Evolutionary conservation across 2,888 invertebrate species (phyloP), one percentile per base, ranked within the genome.

Genomic region (Julus scandinavius): DNA sequence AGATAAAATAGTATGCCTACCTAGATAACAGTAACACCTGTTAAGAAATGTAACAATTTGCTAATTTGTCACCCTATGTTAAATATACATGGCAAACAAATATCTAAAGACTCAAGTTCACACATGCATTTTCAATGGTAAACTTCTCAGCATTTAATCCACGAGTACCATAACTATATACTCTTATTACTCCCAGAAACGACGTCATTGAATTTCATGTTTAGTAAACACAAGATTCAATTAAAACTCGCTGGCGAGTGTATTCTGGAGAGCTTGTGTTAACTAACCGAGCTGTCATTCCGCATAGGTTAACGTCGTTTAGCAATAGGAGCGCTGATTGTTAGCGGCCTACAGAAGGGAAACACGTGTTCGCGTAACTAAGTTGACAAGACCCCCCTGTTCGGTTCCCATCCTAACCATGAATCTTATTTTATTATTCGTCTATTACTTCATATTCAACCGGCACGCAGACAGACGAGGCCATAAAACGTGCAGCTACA

Each of bases 351-450:
- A 17, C 72, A 72, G 72, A 72, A 72, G 72, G 72, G 49, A 85
- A 85, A 85, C 85, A 85, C 85, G 85, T 85, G 85, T 85, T 85
- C 49, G 85, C 85, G n/a, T 45, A 85, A 85, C 41, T 85, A 45
- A 49, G 85, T 85, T 85, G 85, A 85, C 85, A 85, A 85, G 85
- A 85, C 85, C 85, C 85, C 85, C 85, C 85, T 85, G 49, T 49
- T 85, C 85, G 85, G 45, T 85, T 49, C 41, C 40, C 85, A 49
- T 85, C 85, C 85, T 49, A 85, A 85, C 85, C 85, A 85, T 85
- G 85, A 85, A 85, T 85, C 85, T 85, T 85, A 45, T 85, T 85
- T 85, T 49, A 85, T 85, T 41, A 49, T 49, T 41, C 49, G 41
- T 17, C 85, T 85, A 85, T 85, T 85, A 85, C 49, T 85, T 85